Conservation (phyloP, 2,113 vertebrate genomes). For the human (Homo sapiens) region DNA sequence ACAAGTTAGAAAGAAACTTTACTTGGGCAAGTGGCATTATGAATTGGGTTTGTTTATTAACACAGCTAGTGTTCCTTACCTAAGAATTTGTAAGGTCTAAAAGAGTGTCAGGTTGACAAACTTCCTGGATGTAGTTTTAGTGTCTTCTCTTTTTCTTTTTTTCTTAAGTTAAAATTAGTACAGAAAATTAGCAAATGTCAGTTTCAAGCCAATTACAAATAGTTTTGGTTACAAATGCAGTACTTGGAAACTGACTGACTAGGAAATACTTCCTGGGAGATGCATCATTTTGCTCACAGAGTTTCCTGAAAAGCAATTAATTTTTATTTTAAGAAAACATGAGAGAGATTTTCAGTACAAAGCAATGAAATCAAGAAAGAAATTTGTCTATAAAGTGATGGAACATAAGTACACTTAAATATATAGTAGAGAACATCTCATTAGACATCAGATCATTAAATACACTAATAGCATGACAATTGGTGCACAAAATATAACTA, state of each 20-base stretch:
- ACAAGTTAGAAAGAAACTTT: neutral
- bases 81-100: fast-evolving
- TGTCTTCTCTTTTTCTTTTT: neutral
- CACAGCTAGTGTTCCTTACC: fast-evolving
- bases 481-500: neutral
- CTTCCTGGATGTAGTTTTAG: neutral
- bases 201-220: slow-evolving; percentile 75
- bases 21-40: fast-evolving
- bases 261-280: slow-evolving; percentile 80
- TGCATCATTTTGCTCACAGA: slow-evolving; percentile 66
- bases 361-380: slow-evolving; percentile 10
- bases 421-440: neutral
- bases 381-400: slow-evolving; percentile 6
- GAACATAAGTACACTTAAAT: slow-evolving; percentile 29
- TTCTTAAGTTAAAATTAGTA: slow-evolving; percentile 45
- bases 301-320: slow-evolving; percentile 75
- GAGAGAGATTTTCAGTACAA: slow-evolving; percentile 25
- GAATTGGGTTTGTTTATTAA: neutral
- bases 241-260: slow-evolving; percentile 72
- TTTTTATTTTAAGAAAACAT: slow-evolving; percentile 74
- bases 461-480: neutral
- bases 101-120: neutral
- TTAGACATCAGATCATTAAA: neutral
- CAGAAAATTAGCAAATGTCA: slow-evolving; percentile 44
- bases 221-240: slow-evolving; percentile 75